A percentile compares a stretch with the other conserved stretches of the same genome.
Evolutionary conservation across 64 coral and sea anemone species (phyloP).

Genomic region (Montipora cactus): DNA sequence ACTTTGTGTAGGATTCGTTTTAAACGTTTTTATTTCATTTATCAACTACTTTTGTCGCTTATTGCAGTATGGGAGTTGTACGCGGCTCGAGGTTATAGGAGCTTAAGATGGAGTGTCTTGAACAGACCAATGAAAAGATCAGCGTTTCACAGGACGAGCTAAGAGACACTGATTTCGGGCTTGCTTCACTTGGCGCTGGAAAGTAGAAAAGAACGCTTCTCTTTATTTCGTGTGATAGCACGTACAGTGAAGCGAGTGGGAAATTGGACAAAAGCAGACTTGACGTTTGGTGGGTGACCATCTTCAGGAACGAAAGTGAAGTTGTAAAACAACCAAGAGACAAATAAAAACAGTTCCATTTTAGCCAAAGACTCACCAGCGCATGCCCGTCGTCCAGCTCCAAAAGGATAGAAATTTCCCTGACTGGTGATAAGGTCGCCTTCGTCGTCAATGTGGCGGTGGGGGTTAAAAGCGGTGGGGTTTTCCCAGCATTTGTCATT

Average conservation of each 20-base stretch:
- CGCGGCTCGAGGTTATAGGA: no score
- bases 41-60: no score
- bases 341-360: no score
- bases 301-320: not conserved
- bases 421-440: slow-evolving; percentile 18
- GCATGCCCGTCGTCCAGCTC: slow-evolving; percentile 40
- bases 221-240: not conserved
- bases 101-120: no score
- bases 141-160: no score
- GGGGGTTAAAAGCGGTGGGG: slow-evolving; percentile 19
- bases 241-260: not conserved
- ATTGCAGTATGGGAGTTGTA: no score
- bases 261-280: not conserved
- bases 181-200: no score
- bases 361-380: slow-evolving; percentile 9
- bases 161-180: no score
- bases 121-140: no score
- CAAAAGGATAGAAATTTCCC: slow-evolving; percentile 27
- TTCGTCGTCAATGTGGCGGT: slow-evolving; percentile 35
- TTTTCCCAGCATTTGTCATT: slow-evolving; percentile 41
- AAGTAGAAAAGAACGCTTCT: no score
- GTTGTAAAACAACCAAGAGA: not conserved
- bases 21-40: no score
- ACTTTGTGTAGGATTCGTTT: no score
- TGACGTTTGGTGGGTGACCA: not conserved